phyloP scores from a whole-genome alignment of 2,797 vertebrate species.

The Rhyacichthys aspro region DNA sequence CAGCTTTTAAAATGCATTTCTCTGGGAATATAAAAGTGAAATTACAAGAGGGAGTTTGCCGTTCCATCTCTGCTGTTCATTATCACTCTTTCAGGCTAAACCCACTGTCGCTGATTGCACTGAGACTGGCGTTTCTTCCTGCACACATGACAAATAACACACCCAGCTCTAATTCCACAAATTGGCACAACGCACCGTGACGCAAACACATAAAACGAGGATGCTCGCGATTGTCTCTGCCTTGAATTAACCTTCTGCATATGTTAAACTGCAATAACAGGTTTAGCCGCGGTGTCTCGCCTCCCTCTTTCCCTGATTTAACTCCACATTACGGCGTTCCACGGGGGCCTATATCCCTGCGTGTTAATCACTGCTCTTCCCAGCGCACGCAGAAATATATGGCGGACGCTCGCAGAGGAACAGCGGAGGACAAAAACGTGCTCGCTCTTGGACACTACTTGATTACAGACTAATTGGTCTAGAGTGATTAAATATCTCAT shows the following conservation, averaged over 20 bases:
- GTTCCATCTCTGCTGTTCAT: constrained; percentile 23
- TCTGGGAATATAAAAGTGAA: constrained; percentile 10
- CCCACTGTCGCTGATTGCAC: background rate
- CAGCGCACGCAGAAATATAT: constrained; percentile 75
- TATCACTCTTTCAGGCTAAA: constrained; percentile 6
- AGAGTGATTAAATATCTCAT: constrained; percentile 99
- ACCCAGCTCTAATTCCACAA: constrained; percentile 48
- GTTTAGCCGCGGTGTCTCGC: constrained; percentile 66
- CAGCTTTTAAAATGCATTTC: background rate
- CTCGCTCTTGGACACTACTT: constrained; percentile 85
- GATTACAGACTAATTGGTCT: constrained; percentile 97
- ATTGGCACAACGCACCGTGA: constrained; percentile 53
- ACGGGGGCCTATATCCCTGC: constrained; percentile 77
- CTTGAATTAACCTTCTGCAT: constrained; percentile 78
- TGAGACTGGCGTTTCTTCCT: background rate
- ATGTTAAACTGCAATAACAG: constrained; percentile 79
- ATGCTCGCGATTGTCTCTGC: constrained; percentile 56
- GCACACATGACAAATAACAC: constrained; percentile 20
- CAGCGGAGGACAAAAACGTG: constrained; percentile 78
- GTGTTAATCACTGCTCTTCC: constrained; percentile 80
- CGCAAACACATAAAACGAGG: constrained; percentile 59
- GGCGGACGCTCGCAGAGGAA: constrained; percentile 73
- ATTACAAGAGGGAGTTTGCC: constrained; percentile 9
- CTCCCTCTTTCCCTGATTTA: constrained; percentile 77
- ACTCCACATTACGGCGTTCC: constrained; percentile 78